These are phyloP conservation scores for Phocides pigmalion DNA, from an alignment of 1,140 invertebrate species.

Conservation along the genomic window DNA sequence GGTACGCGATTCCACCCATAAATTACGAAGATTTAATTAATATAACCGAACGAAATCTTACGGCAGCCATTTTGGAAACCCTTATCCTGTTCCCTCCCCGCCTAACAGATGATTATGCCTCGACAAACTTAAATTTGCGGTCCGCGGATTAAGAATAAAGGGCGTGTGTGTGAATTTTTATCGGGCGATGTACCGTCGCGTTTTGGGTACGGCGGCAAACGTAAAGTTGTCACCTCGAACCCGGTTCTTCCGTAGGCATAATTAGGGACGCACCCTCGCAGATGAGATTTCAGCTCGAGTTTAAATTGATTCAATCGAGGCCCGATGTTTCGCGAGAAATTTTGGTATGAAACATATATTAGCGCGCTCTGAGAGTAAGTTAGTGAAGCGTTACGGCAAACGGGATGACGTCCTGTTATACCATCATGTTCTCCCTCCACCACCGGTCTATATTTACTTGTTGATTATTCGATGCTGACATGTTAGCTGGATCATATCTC, in stretches of 20 bases:
- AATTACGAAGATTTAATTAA: constrained; percentile 83
- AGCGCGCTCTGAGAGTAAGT: too few species aligned
- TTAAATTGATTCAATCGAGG: constrained; percentile 82
- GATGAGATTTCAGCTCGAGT: constrained; percentile 74
- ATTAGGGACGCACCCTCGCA: constrained; percentile 77
- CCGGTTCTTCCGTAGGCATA: constrained; percentile 75
- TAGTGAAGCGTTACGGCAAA: not conserved
- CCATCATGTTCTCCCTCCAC: too few species aligned
- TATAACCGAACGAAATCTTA: constrained; percentile 81
- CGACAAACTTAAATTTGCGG: constrained; percentile 53
- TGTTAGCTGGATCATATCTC: too few species aligned
- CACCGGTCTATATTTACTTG: too few species aligned
- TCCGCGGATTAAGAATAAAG: constrained; percentile 14
- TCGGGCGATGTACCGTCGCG: not conserved
- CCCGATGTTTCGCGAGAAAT: constrained; percentile 68
- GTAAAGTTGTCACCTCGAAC: constrained; percentile 66
- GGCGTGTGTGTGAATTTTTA: not conserved
- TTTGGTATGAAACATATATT: too few species aligned
- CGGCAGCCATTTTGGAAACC: constrained; percentile 76
- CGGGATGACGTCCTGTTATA: too few species aligned
- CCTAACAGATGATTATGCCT: constrained; percentile 78
- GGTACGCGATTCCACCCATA: constrained; percentile 64
- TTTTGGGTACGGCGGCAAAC: constrained; percentile 29
- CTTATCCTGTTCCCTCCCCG: constrained; percentile 63
- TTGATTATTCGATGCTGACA: too few species aligned